phyloP scores from a whole-genome alignment of 2,888 invertebrate species.

The Troides helena region DNA sequence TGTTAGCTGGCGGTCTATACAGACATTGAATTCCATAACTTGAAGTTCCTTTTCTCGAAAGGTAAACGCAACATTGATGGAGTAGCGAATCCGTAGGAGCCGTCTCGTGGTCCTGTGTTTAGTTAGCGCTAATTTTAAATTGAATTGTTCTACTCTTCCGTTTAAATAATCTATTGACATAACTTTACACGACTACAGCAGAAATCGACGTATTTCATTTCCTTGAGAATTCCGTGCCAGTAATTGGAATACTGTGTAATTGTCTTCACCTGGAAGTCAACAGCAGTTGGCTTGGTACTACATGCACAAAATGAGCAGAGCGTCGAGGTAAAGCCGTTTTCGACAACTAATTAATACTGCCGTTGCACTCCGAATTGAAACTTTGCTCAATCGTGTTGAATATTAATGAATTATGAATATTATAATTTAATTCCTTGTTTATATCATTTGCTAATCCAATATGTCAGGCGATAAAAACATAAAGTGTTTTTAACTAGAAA shows the following conservation, averaged over 20 bases:
- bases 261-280: constrained; percentile 21
- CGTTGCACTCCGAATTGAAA: background rate
- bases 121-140: too few relatives aligned
- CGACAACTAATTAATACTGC: constrained; percentile 16
- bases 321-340: background rate
- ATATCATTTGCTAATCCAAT: background rate
- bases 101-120: too few relatives aligned
- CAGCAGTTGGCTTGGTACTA: constrained; percentile 6
- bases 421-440: background rate
- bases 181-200: background rate
- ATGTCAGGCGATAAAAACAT: too few relatives aligned
- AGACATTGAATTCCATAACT: too few relatives aligned
- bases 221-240: background rate
- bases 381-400: background rate
- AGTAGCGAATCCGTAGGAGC: too few relatives aligned
- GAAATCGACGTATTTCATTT: background rate
- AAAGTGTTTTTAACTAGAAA: too few relatives aligned
- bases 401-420: background rate
- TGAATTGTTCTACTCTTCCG: too few relatives aligned
- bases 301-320: constrained; percentile 2
- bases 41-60: too few relatives aligned
- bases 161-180: too few relatives aligned
- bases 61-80: too few relatives aligned
- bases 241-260: constrained; percentile 22
- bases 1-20: too few relatives aligned